Percentiles rank a stretch among this genome's conserved stretches.
phyloP scores from a whole-genome alignment of 2,113 vertebrate species.

The Rousettus leschenaultii region DNA sequence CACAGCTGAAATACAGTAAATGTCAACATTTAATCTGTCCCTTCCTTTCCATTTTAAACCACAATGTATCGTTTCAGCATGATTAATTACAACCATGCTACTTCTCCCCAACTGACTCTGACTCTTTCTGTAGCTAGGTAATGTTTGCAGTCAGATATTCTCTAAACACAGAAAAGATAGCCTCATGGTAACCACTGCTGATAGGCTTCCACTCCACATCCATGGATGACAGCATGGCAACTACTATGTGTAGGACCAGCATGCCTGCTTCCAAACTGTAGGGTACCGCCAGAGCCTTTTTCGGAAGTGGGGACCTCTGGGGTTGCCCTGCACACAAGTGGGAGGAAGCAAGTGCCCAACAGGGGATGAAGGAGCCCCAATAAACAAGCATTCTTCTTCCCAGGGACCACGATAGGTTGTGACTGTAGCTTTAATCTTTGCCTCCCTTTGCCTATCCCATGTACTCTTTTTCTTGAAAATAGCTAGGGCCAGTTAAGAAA shows the following conservation, averaged over 20 bases:
- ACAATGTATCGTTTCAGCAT: conserved; percentile 65
- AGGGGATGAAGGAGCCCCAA: not conserved
- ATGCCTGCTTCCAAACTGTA: conserved; percentile 32
- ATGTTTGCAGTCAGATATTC: conserved; percentile 67
- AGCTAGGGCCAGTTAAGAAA: not conserved
- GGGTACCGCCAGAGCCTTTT: conserved; percentile 62
- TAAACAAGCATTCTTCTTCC: not conserved
- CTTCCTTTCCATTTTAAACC: conserved; percentile 72
- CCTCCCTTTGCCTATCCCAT: not conserved
- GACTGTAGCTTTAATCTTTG: not conserved
- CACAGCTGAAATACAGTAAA: conserved; percentile 68
- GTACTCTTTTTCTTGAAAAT: not conserved
- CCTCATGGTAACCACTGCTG: conserved; percentile 63
- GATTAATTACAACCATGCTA: conserved; percentile 66
- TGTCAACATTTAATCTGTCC: conserved; percentile 77
- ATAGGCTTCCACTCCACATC: conserved; percentile 51
- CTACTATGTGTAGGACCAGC: conserved; percentile 55
- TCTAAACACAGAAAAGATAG: conserved; percentile 58
- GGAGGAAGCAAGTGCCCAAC: conserved; percentile 49
- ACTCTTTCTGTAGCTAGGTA: conserved; percentile 76
- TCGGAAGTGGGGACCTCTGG: conserved; percentile 53
- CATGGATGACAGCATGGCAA: conserved; percentile 56
- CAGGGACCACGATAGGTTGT: not conserved
- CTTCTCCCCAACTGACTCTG: conserved; percentile 57
- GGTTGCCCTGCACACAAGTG: conserved; percentile 40